Evolutionary conservation across 1,140 invertebrate genomes (phyloP), one percentile per base, ranked within the genome.

Genomic region (Protaetia brevitarsis): DNA sequence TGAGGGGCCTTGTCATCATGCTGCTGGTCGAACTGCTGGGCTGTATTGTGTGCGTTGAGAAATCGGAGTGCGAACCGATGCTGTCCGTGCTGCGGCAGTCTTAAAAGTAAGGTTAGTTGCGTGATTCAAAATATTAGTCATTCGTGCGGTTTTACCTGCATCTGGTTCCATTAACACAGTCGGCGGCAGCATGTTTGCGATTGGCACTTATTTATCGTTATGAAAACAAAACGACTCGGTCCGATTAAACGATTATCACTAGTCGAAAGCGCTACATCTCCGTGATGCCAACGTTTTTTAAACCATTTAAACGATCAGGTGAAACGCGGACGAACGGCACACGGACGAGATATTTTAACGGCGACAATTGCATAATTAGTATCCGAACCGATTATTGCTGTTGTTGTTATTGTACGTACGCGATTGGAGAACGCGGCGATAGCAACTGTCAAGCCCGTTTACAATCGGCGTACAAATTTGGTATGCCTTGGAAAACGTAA

Each of bases 11-110:
- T 10, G 63, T 72, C 69, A 73, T 74, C 3, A 37, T 65, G 63
- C 21, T 37, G 28, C 65, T 72, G 16, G 60, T 66, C 19, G 66
- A 63, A 36, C 61, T 69, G 21, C 56, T 41, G 10, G 63, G 16
- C 34, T 60, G 65, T 8, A 64, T 13, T 6, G 87, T 88, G 56
- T 87, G 82, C 57, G 84, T 86, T 3, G 89, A 90, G 57, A 86
- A 81, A 80, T 91, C 89, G 64, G 85, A 86, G 51, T 84, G 82
- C 28, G 88, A 90, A 60, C 89, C 88, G 70, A 90, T 78, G 79
- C 88, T 91, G 68, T 91, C 89, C 64, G 88, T 89, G 73, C 83
- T 81, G 76, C 83, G 81, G 70, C 82, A 82, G 79, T 85, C 84
- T 78, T 57, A 63, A 65, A 70, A 68, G 68, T 66, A 69, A 67